Conservation (phyloP, 2,797 vertebrate species). For the Malurus leucopterus region DNA sequence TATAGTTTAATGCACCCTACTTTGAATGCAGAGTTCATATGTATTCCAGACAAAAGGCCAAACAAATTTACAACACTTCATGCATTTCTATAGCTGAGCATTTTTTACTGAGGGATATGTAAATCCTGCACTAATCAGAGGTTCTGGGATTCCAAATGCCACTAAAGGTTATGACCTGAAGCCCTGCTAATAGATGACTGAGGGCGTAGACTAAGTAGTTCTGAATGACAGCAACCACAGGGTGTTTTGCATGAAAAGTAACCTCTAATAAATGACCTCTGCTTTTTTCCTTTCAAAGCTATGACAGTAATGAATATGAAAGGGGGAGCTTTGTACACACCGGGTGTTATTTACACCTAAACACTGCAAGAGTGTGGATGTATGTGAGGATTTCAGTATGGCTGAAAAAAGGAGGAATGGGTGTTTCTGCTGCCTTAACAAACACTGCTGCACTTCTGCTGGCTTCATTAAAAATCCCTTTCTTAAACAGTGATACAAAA, state of each 20-base stretch:
- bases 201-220: constrained; percentile 68
- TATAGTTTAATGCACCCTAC: constrained; percentile 73
- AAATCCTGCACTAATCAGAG: constrained; percentile 93
- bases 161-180: constrained; percentile 89
- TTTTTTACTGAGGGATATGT: constrained; percentile 86
- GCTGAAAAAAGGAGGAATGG: neutral
- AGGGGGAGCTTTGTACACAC: constrained; percentile 80
- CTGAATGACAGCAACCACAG: constrained; percentile 88
- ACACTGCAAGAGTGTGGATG: constrained; percentile 56
- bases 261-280: constrained; percentile 91
- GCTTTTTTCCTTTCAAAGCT: constrained; percentile 82
- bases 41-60: constrained; percentile 88
- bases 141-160: constrained; percentile 90
- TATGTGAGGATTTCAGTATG: neutral
- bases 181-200: constrained; percentile 85
- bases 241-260: constrained; percentile 88
- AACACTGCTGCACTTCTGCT: constrained; percentile 2
- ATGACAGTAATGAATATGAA: constrained; percentile 92
- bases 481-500: neutral
- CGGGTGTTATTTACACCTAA: constrained; percentile 87
- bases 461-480: neutral
- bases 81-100: constrained; percentile 79
- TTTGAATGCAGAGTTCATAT: constrained; percentile 74
- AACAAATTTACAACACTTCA: constrained; percentile 86
- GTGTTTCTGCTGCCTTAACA: neutral